These are phyloP conservation scores for Phylloscopus trochilus DNA, from an alignment of 2,113 vertebrate species.

Conservation along the genomic window DNA sequence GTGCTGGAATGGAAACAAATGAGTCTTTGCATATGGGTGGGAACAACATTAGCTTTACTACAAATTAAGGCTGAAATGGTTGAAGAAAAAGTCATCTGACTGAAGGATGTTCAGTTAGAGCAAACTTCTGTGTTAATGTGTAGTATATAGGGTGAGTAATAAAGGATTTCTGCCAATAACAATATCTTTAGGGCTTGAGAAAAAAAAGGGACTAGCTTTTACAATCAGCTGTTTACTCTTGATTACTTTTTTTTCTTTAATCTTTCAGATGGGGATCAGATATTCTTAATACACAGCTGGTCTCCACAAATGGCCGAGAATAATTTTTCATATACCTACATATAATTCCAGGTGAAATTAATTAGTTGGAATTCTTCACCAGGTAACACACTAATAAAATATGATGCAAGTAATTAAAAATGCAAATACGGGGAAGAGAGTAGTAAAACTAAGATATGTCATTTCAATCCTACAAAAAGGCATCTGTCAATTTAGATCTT, in stretches of 20 bases:
- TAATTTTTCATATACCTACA: conserved; percentile 52
- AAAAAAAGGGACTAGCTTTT: conserved; percentile 56
- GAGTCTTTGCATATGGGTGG: background rate
- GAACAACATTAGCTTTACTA: conserved; percentile 34
- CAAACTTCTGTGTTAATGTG: conserved; percentile 51
- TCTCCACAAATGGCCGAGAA: conserved; percentile 59
- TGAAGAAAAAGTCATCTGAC: conserved; percentile 33
- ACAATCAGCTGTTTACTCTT: conserved; percentile 68
- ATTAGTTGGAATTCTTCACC: conserved; percentile 66
- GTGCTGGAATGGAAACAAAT: conserved; percentile 42
- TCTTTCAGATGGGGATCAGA: conserved; percentile 60
- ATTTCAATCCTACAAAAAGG: conserved; percentile 63
- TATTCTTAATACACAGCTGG: conserved; percentile 72
- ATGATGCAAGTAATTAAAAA: conserved; percentile 70
- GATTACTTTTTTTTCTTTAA: conserved; percentile 25
- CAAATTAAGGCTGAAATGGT: conserved; percentile 67
- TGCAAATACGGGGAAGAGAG: conserved; percentile 55
- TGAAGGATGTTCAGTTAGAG: conserved; percentile 30
- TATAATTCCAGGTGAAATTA: conserved; percentile 75
- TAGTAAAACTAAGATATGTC: conserved; percentile 49
- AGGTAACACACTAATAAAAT: conserved; percentile 69
- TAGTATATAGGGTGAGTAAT: conserved; percentile 54
- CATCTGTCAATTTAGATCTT: conserved; percentile 63
- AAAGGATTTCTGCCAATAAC: conserved; percentile 68
- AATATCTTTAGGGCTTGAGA: conserved; percentile 55